A percentile compares a stretch with the other conserved stretches of the same genome.
These are phyloP conservation scores for Falco naumanni DNA, from an alignment of 2,797 vertebrate genomes.

Conservation along the genomic window DNA sequence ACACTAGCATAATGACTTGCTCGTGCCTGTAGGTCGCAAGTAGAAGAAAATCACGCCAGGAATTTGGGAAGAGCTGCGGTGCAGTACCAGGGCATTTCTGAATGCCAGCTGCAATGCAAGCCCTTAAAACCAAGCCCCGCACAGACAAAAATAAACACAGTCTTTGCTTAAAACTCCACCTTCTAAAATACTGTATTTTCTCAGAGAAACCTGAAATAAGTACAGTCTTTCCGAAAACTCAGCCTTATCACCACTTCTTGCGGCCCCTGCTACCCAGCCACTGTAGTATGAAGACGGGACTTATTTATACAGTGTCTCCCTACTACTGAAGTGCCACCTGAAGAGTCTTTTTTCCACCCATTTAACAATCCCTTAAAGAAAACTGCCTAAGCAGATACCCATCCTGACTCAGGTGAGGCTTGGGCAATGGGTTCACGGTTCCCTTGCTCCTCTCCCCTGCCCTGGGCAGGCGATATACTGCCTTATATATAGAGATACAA, in stretches of 20 bases:
- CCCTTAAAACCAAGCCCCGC: not conserved
- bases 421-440: accelerated
- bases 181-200: not conserved
- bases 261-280: not conserved
- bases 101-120: accelerated
- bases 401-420: not conserved
- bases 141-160: not conserved
- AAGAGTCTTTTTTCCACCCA: not conserved
- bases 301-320: not conserved
- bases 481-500: no score
- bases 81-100: not conserved
- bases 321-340: not conserved
- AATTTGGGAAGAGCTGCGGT: not conserved
- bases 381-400: not conserved
- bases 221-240: not conserved
- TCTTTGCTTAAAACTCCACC: not conserved
- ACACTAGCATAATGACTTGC: not conserved
- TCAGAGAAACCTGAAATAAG: not conserved
- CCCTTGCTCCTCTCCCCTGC: not conserved
- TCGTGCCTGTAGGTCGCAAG: not conserved
- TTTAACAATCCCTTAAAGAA: not conserved
- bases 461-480: not conserved
- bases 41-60: not conserved
- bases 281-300: not conserved
- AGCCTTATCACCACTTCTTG: not conserved